Percentiles rank a stretch among this genome's conserved stretches.
Conservation (phyloP, 2,888 invertebrate species). For the Nephrocerus scutellatus region DNA sequence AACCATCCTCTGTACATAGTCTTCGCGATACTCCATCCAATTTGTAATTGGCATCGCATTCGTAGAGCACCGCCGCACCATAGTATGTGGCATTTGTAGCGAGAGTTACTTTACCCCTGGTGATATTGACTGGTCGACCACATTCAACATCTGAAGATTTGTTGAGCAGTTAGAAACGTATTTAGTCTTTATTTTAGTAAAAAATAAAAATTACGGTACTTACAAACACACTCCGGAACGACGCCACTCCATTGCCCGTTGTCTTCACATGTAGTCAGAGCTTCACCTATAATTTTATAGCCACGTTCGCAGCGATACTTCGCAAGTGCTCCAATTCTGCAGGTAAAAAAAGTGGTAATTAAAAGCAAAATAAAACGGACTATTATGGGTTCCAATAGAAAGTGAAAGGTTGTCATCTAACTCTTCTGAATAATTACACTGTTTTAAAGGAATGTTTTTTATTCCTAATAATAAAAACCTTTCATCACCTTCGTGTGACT, state of each 20-base stretch:
- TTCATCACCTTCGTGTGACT: too few species aligned
- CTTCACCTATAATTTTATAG: slow-evolving; percentile 79
- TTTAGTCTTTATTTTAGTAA: not conserved
- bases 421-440: too few species aligned
- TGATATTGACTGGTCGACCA: slow-evolving; percentile 63
- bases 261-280: slow-evolving; percentile 78
- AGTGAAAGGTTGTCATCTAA: too few species aligned
- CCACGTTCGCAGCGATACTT: slow-evolving; percentile 87
- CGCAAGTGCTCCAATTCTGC: slow-evolving; percentile 67
- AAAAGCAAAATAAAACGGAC: slow-evolving; percentile 1
- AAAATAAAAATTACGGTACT: slow-evolving; percentile 40
- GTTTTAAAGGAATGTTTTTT: too few species aligned
- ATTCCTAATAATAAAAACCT: too few species aligned
- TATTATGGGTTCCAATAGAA: too few species aligned
- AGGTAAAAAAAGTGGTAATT: slow-evolving; percentile 1
- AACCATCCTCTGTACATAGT: slow-evolving; percentile 79
- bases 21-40: slow-evolving; percentile 76
- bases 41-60: slow-evolving; percentile 73
- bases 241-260: slow-evolving; percentile 79
- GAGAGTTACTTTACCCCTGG: slow-evolving; percentile 68
- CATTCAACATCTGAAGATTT: slow-evolving; percentile 89
- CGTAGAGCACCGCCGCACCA: slow-evolving; percentile 76
- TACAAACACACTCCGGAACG: slow-evolving; percentile 77
- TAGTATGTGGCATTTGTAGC: slow-evolving; percentile 85
- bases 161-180: too few species aligned